Evolutionary conservation across 2,888 invertebrate genomes (phyloP).

Genomic region (Limnephilus lunatus): DNA sequence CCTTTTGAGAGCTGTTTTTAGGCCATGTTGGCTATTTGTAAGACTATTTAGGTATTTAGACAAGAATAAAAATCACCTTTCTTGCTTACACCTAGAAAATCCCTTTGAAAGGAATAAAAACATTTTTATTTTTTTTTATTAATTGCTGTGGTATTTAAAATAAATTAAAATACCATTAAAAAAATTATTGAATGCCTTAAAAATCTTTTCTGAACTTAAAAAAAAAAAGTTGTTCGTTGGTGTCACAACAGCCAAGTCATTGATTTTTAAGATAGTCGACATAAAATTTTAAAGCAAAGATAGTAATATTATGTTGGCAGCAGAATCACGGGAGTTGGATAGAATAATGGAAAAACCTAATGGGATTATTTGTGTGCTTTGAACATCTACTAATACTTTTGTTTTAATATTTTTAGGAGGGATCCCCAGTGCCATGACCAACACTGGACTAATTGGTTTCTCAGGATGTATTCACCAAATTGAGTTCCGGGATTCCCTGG

Average conservation of each 20-base stretch:
- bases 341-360: not conserved
- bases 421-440: constrained; percentile 83
- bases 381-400: not conserved
- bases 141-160: not conserved
- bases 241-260: not conserved
- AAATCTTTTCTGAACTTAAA: not conserved
- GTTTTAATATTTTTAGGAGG: constrained; percentile 81
- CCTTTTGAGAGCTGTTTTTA: not conserved
- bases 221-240: not conserved
- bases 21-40: not conserved
- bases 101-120: not conserved
- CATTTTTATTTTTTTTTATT: not conserved
- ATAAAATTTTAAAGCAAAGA: not conserved
- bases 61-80: not conserved
- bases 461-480: constrained; percentile 91
- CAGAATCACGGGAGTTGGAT: not conserved
- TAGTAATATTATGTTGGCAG: not conserved
- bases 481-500: constrained; percentile 83
- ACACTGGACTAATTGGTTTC: constrained; percentile 86
- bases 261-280: not conserved
- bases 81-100: not conserved
- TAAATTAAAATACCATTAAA: not conserved
- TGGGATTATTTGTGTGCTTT: not conserved
- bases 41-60: not conserved
- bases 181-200: not conserved